Conservation (phyloP, 2,797 vertebrate genomes). For the Fundulus diaphanus region DNA sequence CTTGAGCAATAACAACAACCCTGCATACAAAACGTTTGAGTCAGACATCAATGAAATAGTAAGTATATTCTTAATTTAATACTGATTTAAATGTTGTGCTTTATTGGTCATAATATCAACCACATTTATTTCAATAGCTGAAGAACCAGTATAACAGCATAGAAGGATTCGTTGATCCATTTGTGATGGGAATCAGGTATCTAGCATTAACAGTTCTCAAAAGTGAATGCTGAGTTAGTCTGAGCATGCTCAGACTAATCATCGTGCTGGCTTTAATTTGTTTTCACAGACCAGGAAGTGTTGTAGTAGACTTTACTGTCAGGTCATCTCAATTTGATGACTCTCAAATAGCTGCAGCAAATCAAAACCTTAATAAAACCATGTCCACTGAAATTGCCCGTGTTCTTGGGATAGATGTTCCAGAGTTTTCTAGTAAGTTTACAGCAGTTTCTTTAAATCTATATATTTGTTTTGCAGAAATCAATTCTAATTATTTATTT, state of each 20-base stretch:
- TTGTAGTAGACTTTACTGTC: conserved; percentile 74
- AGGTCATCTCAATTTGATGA: conserved; percentile 31
- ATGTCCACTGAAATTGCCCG: conserved; percentile 23
- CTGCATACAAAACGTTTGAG: conserved; percentile 11
- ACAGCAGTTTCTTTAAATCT: neutral
- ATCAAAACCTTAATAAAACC: conserved; percentile 36
- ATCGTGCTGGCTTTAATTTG: neutral
- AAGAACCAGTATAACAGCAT: neutral
- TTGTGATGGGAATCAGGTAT: conserved; percentile 62
- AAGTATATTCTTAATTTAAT: conserved; percentile 15
- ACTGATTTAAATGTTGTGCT: neutral
- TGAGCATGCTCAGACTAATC: neutral
- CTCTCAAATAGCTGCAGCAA: conserved; percentile 58
- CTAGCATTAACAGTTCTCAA: neutral
- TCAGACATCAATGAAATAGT: conserved; percentile 36
- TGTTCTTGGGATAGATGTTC: conserved; percentile 24
- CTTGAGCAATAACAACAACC: conserved; percentile 15
- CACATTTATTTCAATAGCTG: conserved; percentile 42
- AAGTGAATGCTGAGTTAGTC: neutral
- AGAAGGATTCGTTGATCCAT: conserved; percentile 23
- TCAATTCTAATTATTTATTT: neutral
- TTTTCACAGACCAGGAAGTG: conserved; percentile 82
- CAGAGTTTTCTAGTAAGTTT: conserved; percentile 43
- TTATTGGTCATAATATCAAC: neutral
- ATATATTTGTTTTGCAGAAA: neutral